Conservation (phyloP, 2,888 invertebrate species). For the Caenorhabditis sp. region DNA sequence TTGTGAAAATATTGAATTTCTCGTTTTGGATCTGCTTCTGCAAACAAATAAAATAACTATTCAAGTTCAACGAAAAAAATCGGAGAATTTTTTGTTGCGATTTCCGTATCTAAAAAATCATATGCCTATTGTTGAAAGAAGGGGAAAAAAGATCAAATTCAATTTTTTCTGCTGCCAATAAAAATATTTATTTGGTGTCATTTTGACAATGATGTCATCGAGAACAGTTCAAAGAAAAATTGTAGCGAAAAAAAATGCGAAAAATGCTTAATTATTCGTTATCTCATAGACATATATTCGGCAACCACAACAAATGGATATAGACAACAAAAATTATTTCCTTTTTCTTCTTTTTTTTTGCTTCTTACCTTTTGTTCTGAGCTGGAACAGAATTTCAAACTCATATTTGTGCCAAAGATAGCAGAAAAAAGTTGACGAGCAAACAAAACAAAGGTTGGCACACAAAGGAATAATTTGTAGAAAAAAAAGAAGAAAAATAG, state of each 20-base stretch:
- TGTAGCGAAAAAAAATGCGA: background rate
- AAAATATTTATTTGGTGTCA: too few relatives aligned
- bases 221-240: slow-evolving; percentile 2
- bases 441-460: too few relatives aligned
- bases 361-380: too few relatives aligned
- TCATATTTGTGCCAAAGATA: too few relatives aligned
- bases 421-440: too few relatives aligned
- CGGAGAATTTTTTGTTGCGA: slow-evolving; percentile 6
- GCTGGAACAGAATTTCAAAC: too few relatives aligned
- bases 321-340: slow-evolving; percentile 2
- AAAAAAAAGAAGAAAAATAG: too few relatives aligned
- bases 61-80: slow-evolving; percentile 5
- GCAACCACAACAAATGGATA: background rate
- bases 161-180: too few relatives aligned
- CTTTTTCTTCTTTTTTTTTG: background rate
- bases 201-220: background rate
- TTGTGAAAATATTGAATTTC: background rate
- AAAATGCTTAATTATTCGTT: background rate
- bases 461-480: too few relatives aligned
- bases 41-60: slow-evolving; percentile 4
- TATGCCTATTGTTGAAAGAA: background rate
- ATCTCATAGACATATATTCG: background rate
- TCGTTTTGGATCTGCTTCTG: slow-evolving; percentile 1
- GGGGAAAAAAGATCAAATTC: too few relatives aligned
- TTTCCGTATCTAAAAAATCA: background rate